Base-by-base conservation (phyloP, 2,888 invertebrate species). In the Myathropa florea region DNA sequence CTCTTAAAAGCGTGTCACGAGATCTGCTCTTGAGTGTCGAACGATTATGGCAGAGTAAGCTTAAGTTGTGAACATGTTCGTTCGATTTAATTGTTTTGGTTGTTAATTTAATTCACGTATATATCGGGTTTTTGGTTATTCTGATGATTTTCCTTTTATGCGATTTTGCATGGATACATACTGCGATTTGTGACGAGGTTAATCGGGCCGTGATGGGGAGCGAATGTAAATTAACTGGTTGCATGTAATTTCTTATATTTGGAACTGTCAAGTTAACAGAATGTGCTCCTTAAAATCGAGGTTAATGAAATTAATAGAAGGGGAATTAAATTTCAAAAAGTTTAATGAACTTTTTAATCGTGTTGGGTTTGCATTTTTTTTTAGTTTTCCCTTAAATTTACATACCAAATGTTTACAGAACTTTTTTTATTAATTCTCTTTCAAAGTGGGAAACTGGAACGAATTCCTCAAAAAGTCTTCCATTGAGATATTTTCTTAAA, bases 1-100 rank as follows among this genome's bases (percentile, higher is more conserved):
- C 26, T 65, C 46, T 75, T 33, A 10, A 72, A 80, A 77, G 64
- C 75, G 65, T 80, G 84, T 84, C 84, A 80, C 80, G 76, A 71
- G 83, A 73, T 83, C 57, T 53, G 73, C 61, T n/a, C 24, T 67
- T 83, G 46, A 36, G 64, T 33, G 57, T 72, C 30, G 57, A 75
- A 18, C 23, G 78, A 60, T 63, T 68, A 3, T 3, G 12, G 12
- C 12, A 68, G 46, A 75, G 59, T 83, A 57, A 72, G 68, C 67
- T 63, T 55, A 68, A 55, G 64, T 55, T 76, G 65, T 65, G 55
- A 82, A 72, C 83, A 72, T 61, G 55, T 75, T 73, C 64, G 12
- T 68, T 72, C 24, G 30, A 70, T 73, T 72, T 72, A 63, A 68
- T 78, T 72, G 7, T 55, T 71, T 67, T 39, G 4, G 12, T 61